Evolutionary conservation across 2,113 vertebrate genomes (phyloP), one percentile per base, ranked within the genome.

Genomic region (Illadopsis cleaveri): DNA sequence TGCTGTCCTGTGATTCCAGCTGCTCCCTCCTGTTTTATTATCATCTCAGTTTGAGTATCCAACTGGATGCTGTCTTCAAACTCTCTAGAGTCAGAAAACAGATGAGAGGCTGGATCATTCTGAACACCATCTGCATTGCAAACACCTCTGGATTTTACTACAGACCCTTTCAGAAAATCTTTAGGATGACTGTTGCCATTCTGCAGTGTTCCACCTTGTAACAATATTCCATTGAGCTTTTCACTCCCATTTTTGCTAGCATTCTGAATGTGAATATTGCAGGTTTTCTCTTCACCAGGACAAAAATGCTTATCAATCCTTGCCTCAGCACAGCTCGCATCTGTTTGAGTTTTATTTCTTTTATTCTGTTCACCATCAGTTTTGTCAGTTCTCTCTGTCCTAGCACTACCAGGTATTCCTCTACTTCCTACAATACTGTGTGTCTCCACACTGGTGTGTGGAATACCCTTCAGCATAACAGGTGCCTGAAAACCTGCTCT

Each of bases 11-110:
- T 35, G 54, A 88, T 93, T 97, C 85, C 95, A 84, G 80, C 58
- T 92, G 85, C 71, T 95, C 90, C 82, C 45, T 97, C 97, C 64
- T 99, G 98, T 85, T 98, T 97, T 78, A 99, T 98, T 73, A 99
- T 98, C 96, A 97, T 98, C 79, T 99, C 99, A 18, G 98, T 99
- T 91, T 99, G 99, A 87, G 99, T 99, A 97, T 99, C 99, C 86
- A 99, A 93, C 95, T 98, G 98, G 86, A 99, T 99, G 95, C 99
- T 99, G 79, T 99, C 98, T 75, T 99, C 98, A 95, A 99, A 99
- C 72, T 98, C 98, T 91, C 92, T 94, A 11, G 90, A 92, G 48
- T 60, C 87, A 38, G 88, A 82, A 48, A 97, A 98, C 73, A 98
- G 93, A 89, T 98, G 97, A 35, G 98, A 98, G 80, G 97, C 97